These are phyloP conservation scores for Rhinichthys osculus DNA, from an alignment of 2,797 vertebrate species.

Conservation along the genomic window DNA sequence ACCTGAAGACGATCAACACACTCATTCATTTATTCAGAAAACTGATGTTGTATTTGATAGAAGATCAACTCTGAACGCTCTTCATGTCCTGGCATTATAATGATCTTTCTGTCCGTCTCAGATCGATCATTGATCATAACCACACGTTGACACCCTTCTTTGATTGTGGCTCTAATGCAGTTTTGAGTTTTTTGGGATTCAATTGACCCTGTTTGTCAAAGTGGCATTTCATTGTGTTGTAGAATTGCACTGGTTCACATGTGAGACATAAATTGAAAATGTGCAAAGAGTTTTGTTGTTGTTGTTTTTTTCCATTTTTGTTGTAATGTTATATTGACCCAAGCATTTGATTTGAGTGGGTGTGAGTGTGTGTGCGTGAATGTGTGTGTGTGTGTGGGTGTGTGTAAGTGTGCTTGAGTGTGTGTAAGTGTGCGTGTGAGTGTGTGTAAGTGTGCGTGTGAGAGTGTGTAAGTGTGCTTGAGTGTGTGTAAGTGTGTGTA, in stretches of 20 bases:
- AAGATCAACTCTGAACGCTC: neutral
- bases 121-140: neutral
- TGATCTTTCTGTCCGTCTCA: neutral
- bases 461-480: no score
- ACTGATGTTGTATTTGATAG: neutral
- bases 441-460: no score
- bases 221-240: conserved; percentile 10
- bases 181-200: neutral
- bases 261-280: neutral
- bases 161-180: neutral
- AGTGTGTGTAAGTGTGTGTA: no score
- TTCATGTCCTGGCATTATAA: conserved; percentile 8
- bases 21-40: neutral
- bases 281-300: neutral
- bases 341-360: neutral
- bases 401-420: no score
- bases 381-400: no score
- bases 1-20: neutral
- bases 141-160: neutral
- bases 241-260: neutral
- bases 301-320: neutral
- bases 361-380: rapidly evolving
- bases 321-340: neutral
- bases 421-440: no score
- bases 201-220: neutral